Percentiles rank a stretch among this genome's conserved stretches.
These are phyloP conservation scores for Zootermopsis nevadensis DNA, from an alignment of 2,888 invertebrate genomes.

Conservation along the genomic window DNA sequence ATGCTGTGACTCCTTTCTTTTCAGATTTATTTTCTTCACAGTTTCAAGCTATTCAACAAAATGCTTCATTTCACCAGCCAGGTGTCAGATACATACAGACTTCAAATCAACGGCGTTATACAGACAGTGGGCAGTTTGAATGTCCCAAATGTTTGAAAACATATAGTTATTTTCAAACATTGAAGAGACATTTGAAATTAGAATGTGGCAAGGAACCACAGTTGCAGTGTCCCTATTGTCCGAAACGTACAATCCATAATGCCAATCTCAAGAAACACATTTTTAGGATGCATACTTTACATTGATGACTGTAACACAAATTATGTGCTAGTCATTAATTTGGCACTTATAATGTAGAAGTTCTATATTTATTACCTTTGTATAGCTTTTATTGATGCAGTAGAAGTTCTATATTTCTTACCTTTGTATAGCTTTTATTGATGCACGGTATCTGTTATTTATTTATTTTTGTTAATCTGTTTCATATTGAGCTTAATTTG, in stretches of 20 bases:
- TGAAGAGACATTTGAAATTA: slow-evolving; percentile 23
- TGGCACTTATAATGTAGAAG: too few species aligned
- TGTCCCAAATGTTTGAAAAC: slow-evolving; percentile 26
- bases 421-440: too few species aligned
- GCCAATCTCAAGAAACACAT: slow-evolving; percentile 6
- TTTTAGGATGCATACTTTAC: slow-evolving; percentile 17
- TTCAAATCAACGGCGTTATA: background rate
- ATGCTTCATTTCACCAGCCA: background rate
- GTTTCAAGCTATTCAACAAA: background rate
- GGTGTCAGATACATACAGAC: background rate
- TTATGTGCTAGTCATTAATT: too few species aligned
- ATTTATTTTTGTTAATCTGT: too few species aligned
- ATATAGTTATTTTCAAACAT: slow-evolving; percentile 17
- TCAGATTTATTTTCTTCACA: background rate
- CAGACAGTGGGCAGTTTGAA: background rate
- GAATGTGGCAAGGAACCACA: slow-evolving; percentile 34
- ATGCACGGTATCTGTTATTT: too few species aligned
- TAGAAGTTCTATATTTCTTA: too few species aligned
- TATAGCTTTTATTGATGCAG: too few species aligned
- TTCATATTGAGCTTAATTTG: too few species aligned
- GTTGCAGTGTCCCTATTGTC: slow-evolving; percentile 20
- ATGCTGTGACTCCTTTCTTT: background rate
- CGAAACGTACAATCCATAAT: slow-evolving; percentile 15
- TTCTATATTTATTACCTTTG: too few species aligned
- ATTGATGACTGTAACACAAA: too few species aligned